Evolutionary conservation across 1,140 invertebrate genomes (phyloP), one percentile per base, ranked within the genome.

Genomic region (Listronotus bonariensis): DNA sequence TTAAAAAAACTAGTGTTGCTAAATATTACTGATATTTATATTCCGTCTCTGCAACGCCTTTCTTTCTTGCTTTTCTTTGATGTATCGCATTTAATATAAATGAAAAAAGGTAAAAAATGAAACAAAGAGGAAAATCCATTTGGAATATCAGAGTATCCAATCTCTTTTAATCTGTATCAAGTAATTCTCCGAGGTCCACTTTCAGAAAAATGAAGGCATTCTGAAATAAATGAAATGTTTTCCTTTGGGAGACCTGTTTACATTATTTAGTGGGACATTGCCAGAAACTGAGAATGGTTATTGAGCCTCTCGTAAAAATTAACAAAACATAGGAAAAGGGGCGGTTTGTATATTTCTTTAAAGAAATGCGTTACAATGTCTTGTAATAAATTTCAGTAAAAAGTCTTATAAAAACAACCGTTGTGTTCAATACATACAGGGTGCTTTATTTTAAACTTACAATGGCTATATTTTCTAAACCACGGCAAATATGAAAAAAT

Each of bases 141-240:
- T 68, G 68, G 71, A 74, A 74, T 74, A 74, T 73, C 71, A 68
- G 62, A 74, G 71, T 70, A 74, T 72, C 74, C 74, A 75, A 75
- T 75, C 74, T 73, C 72, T 75, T 75, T 75, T 75, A 75, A 75
- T 75, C 74, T 75, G 71, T 74, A 75, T 75, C 74, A 72, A 69
- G 74, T 69, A 73, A 74, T 67, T 67, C 74, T 74, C 74, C 31
- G 62, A 74, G 74, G 74, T 70, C 69, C 72, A 76, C 72, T 76
- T 76, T 68, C 61, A 58, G 69, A 76, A 73, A 74, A 73, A 74
- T 76, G 72, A 74, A 74, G 67, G 72, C 74, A 73, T 76, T 76
- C 72, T 68, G 69, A 72, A 74, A 76, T 73, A 76, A 76, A 76
- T 76, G 74, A 76, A 76, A 76, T 72, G 71, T 74, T 72, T 73